Percentiles rank a stretch among this genome's conserved stretches.
Conservation (phyloP, 2,797 vertebrate species). For the Lacerta bilineata region DNA sequence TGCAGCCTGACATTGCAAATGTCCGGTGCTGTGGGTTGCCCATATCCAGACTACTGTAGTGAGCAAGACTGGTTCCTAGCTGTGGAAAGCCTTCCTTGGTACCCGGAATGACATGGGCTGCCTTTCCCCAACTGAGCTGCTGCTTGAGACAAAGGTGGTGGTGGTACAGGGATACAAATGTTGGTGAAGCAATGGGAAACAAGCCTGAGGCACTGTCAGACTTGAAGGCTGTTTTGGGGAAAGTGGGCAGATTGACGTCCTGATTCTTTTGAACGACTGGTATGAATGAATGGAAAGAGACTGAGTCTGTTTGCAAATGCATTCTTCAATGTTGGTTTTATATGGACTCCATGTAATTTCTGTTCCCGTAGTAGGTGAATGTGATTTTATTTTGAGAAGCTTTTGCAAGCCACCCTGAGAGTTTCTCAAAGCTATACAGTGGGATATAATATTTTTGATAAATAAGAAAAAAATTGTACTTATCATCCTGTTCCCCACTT, state of each 20-base stretch:
- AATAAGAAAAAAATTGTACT: background rate
- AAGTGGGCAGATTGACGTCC: constrained; percentile 70
- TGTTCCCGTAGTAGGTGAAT: background rate
- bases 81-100: constrained; percentile 94
- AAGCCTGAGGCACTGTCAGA: constrained; percentile 78
- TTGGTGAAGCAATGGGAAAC: constrained; percentile 85
- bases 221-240: constrained; percentile 82
- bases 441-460: no score
- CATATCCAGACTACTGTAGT: constrained; percentile 94
- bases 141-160: constrained; percentile 77
- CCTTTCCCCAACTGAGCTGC: constrained; percentile 88
- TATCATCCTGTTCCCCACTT: background rate
- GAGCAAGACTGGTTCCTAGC: constrained; percentile 82
- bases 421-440: no score
- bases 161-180: constrained; percentile 32
- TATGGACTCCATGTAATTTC: background rate
- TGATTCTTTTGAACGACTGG: constrained; percentile 46
- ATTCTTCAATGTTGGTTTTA: no score
- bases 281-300: background rate
- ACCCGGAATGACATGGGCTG: constrained; percentile 82
- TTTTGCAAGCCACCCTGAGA: background rate
- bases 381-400: background rate
- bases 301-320: background rate
- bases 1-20: constrained; percentile 84
- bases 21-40: constrained; percentile 82